phyloP scores from a whole-genome alignment of 2,888 invertebrate species.

The Caenorhabditis sp. region DNA sequence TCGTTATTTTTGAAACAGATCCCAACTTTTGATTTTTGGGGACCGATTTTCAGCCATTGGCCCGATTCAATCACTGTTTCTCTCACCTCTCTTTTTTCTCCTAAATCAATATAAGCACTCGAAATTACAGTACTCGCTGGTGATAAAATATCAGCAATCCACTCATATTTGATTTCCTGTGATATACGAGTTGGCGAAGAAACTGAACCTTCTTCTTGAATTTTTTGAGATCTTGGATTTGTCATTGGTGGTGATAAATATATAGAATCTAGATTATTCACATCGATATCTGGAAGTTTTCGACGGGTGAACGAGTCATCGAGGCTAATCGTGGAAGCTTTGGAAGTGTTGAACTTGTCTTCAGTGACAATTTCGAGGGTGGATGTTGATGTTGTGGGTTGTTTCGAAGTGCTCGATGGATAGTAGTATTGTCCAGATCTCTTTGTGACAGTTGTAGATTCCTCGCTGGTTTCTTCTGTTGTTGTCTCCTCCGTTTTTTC shows the following conservation, averaged over 20 bases:
- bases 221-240: constrained; percentile 5
- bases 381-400: no score
- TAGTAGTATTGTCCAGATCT: background rate
- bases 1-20: no score
- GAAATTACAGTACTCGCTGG: background rate
- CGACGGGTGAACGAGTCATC: constrained; percentile 18
- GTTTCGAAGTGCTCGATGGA: no score
- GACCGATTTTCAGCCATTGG: no score
- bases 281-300: background rate
- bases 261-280: background rate
- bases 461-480: background rate
- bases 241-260: constrained; percentile 11
- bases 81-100: background rate
- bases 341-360: constrained; percentile 19
- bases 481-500: background rate
- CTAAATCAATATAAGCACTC: background rate
- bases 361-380: no score
- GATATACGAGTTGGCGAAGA: constrained; percentile 33
- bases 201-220: constrained; percentile 3
- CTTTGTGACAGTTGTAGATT: background rate
- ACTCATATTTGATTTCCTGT: constrained; percentile 35
- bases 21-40: no score
- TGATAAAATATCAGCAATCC: constrained; percentile 28
- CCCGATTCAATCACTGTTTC: no score
- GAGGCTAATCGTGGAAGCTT: constrained; percentile 23